phyloP scores from a whole-genome alignment of 2,113 vertebrate species.

The Mohoua ochrocephala region DNA sequence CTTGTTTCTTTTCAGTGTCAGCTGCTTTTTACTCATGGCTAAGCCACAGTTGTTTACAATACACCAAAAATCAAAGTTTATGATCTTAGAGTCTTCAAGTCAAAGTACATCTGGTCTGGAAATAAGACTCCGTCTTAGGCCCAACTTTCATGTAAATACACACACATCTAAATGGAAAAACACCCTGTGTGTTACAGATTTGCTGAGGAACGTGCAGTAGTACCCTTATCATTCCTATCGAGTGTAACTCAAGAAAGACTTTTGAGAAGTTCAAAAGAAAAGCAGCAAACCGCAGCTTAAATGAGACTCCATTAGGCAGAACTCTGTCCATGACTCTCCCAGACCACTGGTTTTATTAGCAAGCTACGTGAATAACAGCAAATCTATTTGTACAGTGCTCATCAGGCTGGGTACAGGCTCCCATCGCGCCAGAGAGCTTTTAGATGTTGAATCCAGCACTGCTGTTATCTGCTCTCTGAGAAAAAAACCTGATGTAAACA shows the following conservation, averaged over 20 bases:
- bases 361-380: neutral
- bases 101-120: neutral
- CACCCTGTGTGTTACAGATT: neutral
- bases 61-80: neutral
- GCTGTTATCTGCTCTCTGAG: constrained; percentile 34
- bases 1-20: neutral
- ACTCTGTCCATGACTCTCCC: neutral
- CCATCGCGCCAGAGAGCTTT: neutral
- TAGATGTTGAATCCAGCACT: neutral
- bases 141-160: neutral
- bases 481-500: neutral
- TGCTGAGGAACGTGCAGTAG: neutral
- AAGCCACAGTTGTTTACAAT: neutral
- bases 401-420: neutral
- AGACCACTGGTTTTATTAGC: neutral
- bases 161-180: neutral
- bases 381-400: neutral
- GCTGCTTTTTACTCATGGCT: neutral
- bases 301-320: constrained; percentile 18
- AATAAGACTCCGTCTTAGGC: neutral
- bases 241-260: neutral
- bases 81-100: neutral
- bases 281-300: neutral
- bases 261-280: constrained; percentile 37
- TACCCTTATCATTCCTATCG: neutral